Evolutionary conservation across 2,797 vertebrate species (phyloP), one percentile per base, ranked within the genome.

Genomic region (Leptoclinus maculatus): DNA sequence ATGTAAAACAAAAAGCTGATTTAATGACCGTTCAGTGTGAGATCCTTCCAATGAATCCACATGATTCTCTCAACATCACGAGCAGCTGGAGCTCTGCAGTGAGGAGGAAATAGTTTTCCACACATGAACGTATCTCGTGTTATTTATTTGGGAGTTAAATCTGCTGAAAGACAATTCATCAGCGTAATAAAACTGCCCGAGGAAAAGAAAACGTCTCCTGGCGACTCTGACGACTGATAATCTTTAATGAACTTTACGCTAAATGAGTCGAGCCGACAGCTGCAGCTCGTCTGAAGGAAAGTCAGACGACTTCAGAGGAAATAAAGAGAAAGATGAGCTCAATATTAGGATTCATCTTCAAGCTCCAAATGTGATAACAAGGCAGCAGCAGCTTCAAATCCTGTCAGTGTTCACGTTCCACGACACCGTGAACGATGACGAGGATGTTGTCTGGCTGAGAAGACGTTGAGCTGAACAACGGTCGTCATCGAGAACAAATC

Each of bases 261-360:
- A 14, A 71, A 79, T 17, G 66, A 62, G 47, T 23, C 8, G 21
- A 13, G n/a, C 66, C 74, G n/a, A 41, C 54, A 25, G 56, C 57
- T 19, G 49, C 27, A 9, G 60, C 34, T 23, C 14, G 3, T 79
- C 82, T 82, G 84, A 75, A 49, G 63, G 39, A 47, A 72, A 78
- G 74, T 75, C 74, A 73, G n/a, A 75, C 1, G 63, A 78, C 66
- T 74, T 82, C 47, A 36, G 66, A 76, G 67, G 71, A 84, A 82
- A 72, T 69, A 36, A 11, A 36, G 12, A 21, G 43, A 71, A 54
- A 56, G 5, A 19, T 53, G 3, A 13, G 32, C 70, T 67, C 62
- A 17, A 58, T 51, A 9, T 19, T 45, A 14, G 32, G 53, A 54
- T 81, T 63, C 10, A 27, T 58, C 54, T 38, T 56, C 2, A 0